Evolutionary conservation across 2,888 invertebrate genomes (phyloP).

Genomic region (Invenusta paracnida): DNA sequence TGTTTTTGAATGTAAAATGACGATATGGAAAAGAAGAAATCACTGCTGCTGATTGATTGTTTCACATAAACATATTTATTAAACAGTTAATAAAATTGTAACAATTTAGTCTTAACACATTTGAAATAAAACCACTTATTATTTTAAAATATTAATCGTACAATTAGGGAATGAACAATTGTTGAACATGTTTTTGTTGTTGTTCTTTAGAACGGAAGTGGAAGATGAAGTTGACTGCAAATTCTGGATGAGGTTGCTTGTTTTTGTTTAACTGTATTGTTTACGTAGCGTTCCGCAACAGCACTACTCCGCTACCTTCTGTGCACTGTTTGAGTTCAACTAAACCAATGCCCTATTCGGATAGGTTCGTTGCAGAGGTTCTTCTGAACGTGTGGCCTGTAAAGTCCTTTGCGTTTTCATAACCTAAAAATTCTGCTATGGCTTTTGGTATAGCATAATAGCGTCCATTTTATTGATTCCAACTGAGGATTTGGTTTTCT

Average conservation of each 20-base stretch:
- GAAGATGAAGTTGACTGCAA: not conserved
- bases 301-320: not conserved
- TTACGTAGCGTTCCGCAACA: slow-evolving; percentile 3
- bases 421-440: not conserved
- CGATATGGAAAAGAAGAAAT: not conserved
- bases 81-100: not conserved
- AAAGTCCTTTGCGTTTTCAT: not conserved
- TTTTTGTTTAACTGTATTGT: not conserved
- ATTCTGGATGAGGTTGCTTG: not conserved
- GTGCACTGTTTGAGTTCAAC: slow-evolving; percentile 11
- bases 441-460: not conserved
- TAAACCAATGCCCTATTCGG: not conserved
- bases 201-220: not conserved
- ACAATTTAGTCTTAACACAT: not conserved
- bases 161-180: not conserved
- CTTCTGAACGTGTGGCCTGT: not conserved
- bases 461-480: too few species aligned
- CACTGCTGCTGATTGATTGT: not conserved
- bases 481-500: too few species aligned
- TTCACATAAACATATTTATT: not conserved
- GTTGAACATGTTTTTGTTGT: not conserved
- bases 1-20: not conserved
- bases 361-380: not conserved
- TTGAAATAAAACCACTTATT: not conserved
- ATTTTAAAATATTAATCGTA: not conserved